phyloP scores from a whole-genome alignment of 2,797 vertebrate genomes.

The Parambassis ranga region DNA sequence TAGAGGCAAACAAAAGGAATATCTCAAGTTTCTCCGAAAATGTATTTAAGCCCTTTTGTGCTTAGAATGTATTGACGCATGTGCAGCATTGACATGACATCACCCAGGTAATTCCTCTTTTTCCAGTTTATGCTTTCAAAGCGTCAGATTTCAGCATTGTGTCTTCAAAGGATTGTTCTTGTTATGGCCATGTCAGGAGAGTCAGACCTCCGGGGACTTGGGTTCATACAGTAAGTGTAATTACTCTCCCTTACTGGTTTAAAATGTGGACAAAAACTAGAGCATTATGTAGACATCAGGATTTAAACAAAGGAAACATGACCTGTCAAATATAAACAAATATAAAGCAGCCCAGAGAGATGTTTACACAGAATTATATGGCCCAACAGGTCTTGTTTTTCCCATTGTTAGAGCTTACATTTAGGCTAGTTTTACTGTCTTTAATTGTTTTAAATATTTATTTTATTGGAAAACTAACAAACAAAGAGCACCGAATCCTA shows the following conservation, averaged over 20 bases:
- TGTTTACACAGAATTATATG: conserved; percentile 2
- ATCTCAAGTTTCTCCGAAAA: conserved; percentile 30
- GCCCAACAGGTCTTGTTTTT: conserved; percentile 1
- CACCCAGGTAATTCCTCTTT: conserved; percentile 26
- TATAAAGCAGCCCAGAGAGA: neutral
- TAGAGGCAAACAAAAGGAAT: conserved; percentile 21
- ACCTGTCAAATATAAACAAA: neutral
- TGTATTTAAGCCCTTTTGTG: conserved; percentile 1
- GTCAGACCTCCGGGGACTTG: conserved; percentile 17
- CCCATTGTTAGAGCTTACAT: neutral
- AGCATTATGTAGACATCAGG: neutral
- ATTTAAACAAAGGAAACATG: conserved; percentile 23
- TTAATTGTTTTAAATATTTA: conserved; percentile 44
- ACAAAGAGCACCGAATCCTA: conserved; percentile 36
- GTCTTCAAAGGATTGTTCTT: conserved; percentile 28
- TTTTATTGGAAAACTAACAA: conserved; percentile 52
- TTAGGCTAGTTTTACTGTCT: conserved; percentile 27
- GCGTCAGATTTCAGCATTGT: conserved; percentile 33
- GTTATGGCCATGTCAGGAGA: neutral
- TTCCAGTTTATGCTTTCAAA: conserved; percentile 51
- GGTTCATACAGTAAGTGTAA: neutral
- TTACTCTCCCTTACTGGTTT: neutral
- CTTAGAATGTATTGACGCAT: neutral
- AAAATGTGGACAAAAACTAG: neutral
- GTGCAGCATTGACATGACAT: conserved; percentile 24